phyloP scores from a whole-genome alignment of 2,888 invertebrate genomes.

The Protonemura montana region DNA sequence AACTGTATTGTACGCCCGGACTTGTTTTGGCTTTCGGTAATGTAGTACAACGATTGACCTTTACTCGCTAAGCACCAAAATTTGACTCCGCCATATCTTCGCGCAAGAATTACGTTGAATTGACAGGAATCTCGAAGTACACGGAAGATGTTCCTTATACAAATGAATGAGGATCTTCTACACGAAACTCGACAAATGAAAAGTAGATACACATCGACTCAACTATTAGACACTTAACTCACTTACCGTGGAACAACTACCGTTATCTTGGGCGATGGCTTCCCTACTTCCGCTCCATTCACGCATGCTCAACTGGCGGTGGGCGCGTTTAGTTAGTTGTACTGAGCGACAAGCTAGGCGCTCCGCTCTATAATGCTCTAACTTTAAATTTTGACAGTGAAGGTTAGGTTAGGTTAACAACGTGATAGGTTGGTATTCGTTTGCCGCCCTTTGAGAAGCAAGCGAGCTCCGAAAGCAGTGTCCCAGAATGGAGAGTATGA shows the following conservation, averaged over 20 bases:
- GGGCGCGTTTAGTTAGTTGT: background rate
- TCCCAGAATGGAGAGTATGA: background rate
- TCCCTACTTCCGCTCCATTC: constrained; percentile 50
- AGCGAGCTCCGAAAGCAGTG: background rate
- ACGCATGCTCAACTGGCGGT: constrained; percentile 48
- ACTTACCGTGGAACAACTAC: constrained; percentile 51
- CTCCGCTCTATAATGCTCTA: background rate
- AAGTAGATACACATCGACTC: constrained; percentile 37
- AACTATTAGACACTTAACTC: constrained; percentile 50
- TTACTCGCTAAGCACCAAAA: constrained; percentile 41
- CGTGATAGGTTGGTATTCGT: background rate
- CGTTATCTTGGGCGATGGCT: constrained; percentile 52
- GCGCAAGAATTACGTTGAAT: constrained; percentile 31
- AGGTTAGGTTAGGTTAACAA: background rate
- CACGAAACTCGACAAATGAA: background rate
- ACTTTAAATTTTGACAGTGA: background rate
- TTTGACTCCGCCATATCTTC: constrained; percentile 47
- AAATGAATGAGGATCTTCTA: background rate
- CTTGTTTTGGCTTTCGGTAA: background rate
- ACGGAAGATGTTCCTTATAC: background rate
- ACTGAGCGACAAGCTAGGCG: background rate
- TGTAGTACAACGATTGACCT: constrained; percentile 41
- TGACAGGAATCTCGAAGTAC: background rate
- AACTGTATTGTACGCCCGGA: background rate
- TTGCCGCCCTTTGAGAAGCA: background rate